Percentiles rank a stretch among this genome's conserved stretches.
phyloP scores from a whole-genome alignment of 2,797 vertebrate species.

The Benthosema pterotum region DNA sequence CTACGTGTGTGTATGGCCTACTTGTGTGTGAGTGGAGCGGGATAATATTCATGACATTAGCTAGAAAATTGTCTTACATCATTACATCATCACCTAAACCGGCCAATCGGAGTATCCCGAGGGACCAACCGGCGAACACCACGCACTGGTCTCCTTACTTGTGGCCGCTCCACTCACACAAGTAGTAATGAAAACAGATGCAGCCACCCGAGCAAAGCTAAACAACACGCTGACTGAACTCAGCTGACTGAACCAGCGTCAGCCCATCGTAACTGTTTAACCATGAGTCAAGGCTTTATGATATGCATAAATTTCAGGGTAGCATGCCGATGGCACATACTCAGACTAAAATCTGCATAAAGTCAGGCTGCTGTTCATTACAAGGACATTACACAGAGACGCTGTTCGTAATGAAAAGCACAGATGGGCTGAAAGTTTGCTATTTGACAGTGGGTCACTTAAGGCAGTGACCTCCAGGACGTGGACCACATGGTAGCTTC shows the following conservation, averaged over 20 bases:
- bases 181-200: too few species aligned
- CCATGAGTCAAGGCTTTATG: not conserved
- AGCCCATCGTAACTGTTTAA: not conserved
- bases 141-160: too few species aligned
- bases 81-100: too few species aligned
- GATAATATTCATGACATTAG: too few species aligned
- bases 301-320: not conserved
- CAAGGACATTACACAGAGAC: not conserved
- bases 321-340: not conserved
- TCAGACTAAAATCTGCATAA: constrained; percentile 2
- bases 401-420: constrained; percentile 8
- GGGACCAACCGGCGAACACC: too few species aligned
- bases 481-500: not conserved
- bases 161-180: too few species aligned
- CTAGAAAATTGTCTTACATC: too few species aligned
- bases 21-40: too few species aligned
- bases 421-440: constrained; percentile 12
- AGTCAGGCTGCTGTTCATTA: not conserved
- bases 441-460: constrained; percentile 1
- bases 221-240: not conserved
- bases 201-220: not conserved
- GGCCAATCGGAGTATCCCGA: too few species aligned
- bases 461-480: not conserved
- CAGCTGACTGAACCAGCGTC: not conserved
- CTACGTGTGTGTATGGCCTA: too few species aligned